Evolutionary conservation across 2,888 invertebrate species (phyloP), one percentile per base, ranked within the genome.

Genomic region (Cotesia congregata): DNA sequence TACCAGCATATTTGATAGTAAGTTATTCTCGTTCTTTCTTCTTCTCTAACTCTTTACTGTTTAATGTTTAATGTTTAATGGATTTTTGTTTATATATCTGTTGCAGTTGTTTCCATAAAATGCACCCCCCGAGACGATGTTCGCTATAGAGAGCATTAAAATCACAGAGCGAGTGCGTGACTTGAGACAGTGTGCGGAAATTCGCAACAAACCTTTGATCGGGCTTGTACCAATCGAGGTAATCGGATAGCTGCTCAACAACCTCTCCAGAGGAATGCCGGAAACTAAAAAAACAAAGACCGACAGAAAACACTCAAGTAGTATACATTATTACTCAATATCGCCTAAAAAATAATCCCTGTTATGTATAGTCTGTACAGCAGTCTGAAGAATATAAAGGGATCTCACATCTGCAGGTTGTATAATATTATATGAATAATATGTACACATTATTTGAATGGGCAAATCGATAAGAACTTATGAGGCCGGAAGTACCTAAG

Each of bases 291-390:
- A 71, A 71, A 71, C 7, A 39, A 39, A 61, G 6, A 40, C n/a
- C 60, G 39, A 59, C 20, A 69, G 75, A 72, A 71, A 74, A 74
- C 74, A 75, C 76, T 81, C 77, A 81, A 79, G 75, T 79, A 74
- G 78, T 70, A 78, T 81, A 81, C 76, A 77, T 81, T 81, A 81
- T 81, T 78, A 79, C 81, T 69, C 20, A 30, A 69, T 76, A 59
- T 62, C 60, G 60, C 12, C 60, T 30, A 30, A 30, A 30, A 30
- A 30, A 30, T 30, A 30, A 30, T 30, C 4, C 30, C n/a, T n/a
- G n/a, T n/a, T n/a, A 2, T 30, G 30, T 30, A 3, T 30, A 30
- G 30, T 30, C 30, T 30, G 30, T 30, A 30, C 30, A 30, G 30
- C 30, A 30, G 30, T 30, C 30, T 30, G 30, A 30, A 30, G 30